Percentiles rank a stretch among this genome's conserved stretches.
phyloP scores from a whole-genome alignment of 2,888 invertebrate species.

The Steromphala cineraria region DNA sequence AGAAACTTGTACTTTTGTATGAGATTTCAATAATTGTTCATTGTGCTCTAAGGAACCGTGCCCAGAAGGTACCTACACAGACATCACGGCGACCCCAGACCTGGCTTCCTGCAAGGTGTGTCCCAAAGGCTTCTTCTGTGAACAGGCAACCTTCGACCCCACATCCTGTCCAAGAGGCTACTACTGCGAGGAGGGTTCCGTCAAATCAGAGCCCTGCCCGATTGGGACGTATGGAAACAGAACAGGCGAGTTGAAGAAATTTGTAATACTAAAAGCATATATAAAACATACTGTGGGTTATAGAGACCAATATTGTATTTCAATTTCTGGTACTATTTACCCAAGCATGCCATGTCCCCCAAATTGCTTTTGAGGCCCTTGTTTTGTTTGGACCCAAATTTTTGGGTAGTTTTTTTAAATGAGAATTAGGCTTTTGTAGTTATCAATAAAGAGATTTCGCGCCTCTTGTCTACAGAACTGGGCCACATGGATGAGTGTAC shows the following conservation, averaged over 20 bases:
- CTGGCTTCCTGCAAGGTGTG: constrained; percentile 61
- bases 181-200: constrained; percentile 62
- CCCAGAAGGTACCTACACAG: constrained; percentile 70
- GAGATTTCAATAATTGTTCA: neutral
- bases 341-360: too few species aligned
- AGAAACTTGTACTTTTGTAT: too few species aligned
- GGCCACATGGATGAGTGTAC: constrained; percentile 57
- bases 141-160: constrained; percentile 57
- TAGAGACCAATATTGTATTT: too few species aligned
- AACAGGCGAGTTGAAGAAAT: constrained; percentile 53
- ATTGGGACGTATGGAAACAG: constrained; percentile 69
- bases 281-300: too few species aligned
- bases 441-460: neutral
- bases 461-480: constrained; percentile 59
- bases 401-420: too few species aligned
- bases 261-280: too few species aligned
- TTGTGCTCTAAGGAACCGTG: constrained; percentile 59
- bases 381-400: too few species aligned
- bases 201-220: constrained; percentile 67
- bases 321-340: too few species aligned
- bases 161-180: constrained; percentile 65
- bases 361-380: too few species aligned
- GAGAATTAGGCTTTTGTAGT: too few species aligned
- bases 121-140: constrained; percentile 69
- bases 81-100: constrained; percentile 61